phyloP scores from a whole-genome alignment of 1,140 invertebrate species.

The Anastrepha obliqua region DNA sequence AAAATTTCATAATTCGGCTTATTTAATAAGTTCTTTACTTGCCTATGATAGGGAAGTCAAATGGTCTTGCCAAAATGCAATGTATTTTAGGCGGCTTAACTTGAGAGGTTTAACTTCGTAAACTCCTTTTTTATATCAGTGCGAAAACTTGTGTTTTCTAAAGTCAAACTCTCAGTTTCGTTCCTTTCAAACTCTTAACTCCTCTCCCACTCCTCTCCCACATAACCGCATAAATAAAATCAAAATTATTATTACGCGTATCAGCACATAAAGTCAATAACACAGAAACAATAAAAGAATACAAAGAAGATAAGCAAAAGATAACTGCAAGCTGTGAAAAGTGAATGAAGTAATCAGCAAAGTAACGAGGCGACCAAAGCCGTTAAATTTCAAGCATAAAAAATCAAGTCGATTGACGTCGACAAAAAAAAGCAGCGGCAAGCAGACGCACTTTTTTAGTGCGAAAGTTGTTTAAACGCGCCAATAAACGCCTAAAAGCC shows the following conservation, averaged over 20 bases:
- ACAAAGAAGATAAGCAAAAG: too few species aligned
- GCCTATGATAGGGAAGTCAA: too few species aligned
- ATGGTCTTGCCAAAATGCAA: too few species aligned
- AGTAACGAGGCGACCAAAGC: neutral
- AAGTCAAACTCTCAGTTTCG: too few species aligned
- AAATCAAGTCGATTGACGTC: neutral
- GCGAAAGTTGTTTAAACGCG: neutral
- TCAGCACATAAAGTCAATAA: constrained; percentile 5
- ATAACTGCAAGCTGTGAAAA: neutral
- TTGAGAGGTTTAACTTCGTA: too few species aligned
- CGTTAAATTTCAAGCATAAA: neutral
- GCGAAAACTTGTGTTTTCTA: too few species aligned
- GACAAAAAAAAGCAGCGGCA: neutral
- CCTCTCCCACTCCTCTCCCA: neutral
- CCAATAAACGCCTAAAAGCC: constrained; percentile 39
- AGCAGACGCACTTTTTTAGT: neutral
- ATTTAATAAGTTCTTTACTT: too few species aligned
- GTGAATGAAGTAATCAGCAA: neutral
- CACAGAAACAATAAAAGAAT: neutral
- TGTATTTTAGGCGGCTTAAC: too few species aligned
- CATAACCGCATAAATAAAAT: neutral
- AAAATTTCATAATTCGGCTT: too few species aligned
- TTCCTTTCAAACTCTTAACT: too few species aligned
- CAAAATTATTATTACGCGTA: neutral
- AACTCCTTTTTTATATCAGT: too few species aligned